Percentiles rank a stretch among this genome's conserved stretches.
Evolutionary conservation across 2,888 invertebrate species (phyloP).

Genomic region (Megalurothrips usitatus): DNA sequence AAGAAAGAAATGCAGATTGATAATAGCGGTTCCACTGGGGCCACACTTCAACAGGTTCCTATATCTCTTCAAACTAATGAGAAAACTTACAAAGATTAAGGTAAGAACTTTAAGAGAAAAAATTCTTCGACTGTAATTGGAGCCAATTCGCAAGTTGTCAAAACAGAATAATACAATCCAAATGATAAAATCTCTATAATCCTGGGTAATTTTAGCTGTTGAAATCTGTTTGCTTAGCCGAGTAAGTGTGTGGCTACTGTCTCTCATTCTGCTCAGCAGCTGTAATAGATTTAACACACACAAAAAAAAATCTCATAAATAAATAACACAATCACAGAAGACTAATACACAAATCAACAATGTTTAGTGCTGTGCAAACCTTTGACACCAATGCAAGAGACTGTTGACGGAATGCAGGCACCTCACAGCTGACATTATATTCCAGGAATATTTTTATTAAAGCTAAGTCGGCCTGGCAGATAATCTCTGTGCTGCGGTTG

Average conservation of each 20-base stretch:
- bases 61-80: no score
- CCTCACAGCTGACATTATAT: conserved; percentile 65
- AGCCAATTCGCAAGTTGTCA: not conserved
- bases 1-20: not conserved
- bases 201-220: conserved; percentile 14
- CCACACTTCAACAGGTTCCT: no score
- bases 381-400: conserved; percentile 67
- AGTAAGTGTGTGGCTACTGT: conserved; percentile 44
- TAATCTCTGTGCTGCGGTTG: conserved; percentile 65
- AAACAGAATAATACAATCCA: conserved; percentile 30
- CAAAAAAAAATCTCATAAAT: not conserved
- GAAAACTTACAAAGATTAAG: not conserved
- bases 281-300: conserved; percentile 38
- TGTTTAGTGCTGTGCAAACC: conserved; percentile 47
- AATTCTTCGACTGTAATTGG: not conserved
- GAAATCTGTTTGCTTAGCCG: conserved; percentile 27
- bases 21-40: no score
- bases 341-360: not conserved
- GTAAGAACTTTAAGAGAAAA: not conserved
- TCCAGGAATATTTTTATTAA: conserved; percentile 59
- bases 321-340: conserved; percentile 1
- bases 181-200: conserved; percentile 23
- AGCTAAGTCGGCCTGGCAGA: conserved; percentile 58
- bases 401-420: conserved; percentile 63
- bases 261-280: conserved; percentile 51